Evolutionary conservation across 2,797 vertebrate species (phyloP).

Genomic region (Varecia variegata): DNA sequence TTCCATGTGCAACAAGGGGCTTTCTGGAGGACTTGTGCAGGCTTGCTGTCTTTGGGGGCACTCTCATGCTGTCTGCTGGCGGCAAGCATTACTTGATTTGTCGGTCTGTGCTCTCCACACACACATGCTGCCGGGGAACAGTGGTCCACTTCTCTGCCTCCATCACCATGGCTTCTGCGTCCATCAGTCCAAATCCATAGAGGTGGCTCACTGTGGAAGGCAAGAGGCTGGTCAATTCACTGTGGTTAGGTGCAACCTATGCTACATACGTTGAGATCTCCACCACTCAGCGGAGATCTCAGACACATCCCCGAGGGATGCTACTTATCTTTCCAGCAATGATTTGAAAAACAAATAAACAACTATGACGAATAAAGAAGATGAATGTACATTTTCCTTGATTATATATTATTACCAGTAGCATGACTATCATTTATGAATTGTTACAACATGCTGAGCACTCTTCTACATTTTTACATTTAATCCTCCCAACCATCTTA

Average conservation of each 20-base stretch:
- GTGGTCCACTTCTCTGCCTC: conserved; percentile 97
- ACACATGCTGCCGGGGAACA: conserved; percentile 95
- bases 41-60: neutral
- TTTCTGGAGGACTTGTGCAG: accelerated
- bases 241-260: neutral
- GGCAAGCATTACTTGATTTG: conserved; percentile 93
- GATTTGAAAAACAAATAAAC: neutral
- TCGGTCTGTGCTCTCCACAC: conserved; percentile 96
- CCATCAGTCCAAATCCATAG: conserved; percentile 99
- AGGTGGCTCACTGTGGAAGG: conserved; percentile 94
- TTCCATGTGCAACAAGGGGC: neutral
- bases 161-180: conserved; percentile 99
- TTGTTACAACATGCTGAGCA: neutral
- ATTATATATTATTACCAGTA: neutral
- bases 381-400: neutral
- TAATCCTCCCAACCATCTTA: neutral
- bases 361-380: neutral
- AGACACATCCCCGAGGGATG: neutral
- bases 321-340: neutral
- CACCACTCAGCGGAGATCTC: neutral
- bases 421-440: neutral
- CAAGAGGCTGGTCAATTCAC: conserved; percentile 65
- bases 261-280: neutral
- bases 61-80: neutral
- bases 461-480: neutral